Conservation (phyloP, 2,113 vertebrate species). For the Larimichthys polyactis region DNA sequence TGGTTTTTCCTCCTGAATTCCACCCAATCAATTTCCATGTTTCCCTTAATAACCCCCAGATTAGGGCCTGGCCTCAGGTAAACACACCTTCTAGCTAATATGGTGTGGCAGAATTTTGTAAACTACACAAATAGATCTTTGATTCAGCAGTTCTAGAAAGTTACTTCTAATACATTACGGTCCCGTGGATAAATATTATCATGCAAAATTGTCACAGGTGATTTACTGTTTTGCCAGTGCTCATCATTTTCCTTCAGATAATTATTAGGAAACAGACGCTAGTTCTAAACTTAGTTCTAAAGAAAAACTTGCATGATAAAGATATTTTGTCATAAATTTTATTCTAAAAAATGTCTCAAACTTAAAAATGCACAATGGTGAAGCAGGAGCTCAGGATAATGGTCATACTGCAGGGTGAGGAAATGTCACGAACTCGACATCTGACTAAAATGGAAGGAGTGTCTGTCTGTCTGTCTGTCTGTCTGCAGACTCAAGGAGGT, state of each 20-base stretch:
- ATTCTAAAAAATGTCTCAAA: neutral
- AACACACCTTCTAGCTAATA: slow-evolving; percentile 55
- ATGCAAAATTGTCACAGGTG: slow-evolving; percentile 16
- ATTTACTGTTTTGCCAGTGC: neutral
- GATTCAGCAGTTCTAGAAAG: slow-evolving; percentile 42
- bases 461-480: too few relatives aligned
- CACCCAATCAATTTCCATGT: slow-evolving; percentile 68
- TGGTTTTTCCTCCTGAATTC: slow-evolving; percentile 71
- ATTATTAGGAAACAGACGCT: neutral
- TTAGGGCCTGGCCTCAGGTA: slow-evolving; percentile 51
- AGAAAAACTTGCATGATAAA: neutral
- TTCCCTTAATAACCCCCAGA: slow-evolving; percentile 73
- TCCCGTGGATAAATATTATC: neutral
- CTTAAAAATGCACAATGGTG: neutral
- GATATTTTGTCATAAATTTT: neutral
- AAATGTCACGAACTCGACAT: neutral
- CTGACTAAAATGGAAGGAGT: too few relatives aligned
- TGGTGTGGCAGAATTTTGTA: slow-evolving; percentile 25
- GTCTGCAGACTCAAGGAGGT: too few relatives aligned
- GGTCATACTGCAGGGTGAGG: neutral
- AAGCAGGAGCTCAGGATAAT: neutral
- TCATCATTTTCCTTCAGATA: neutral
- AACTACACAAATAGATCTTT: slow-evolving; percentile 46
- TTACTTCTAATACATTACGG: slow-evolving; percentile 19
- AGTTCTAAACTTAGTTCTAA: neutral